A percentile compares a stretch with the other conserved stretches of the same genome.
These are phyloP conservation scores for Nothobranchius kuhntae DNA, from an alignment of 2,113 vertebrate species.

Conservation along the genomic window DNA sequence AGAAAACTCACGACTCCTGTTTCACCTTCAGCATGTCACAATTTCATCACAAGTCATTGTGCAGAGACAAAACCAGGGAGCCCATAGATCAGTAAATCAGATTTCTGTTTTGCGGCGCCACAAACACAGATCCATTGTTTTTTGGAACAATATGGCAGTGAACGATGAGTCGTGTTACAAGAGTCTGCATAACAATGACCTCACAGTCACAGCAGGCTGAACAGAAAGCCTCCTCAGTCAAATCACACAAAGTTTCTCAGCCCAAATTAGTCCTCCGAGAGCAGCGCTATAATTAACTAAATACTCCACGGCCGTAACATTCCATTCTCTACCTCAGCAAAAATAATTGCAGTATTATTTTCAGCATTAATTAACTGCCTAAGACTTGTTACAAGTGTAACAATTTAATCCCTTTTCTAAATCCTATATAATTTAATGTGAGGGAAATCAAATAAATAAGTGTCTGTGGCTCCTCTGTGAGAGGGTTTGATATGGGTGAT, in stretches of 20 bases:
- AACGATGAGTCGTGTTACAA: conserved; percentile 67
- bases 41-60: conserved; percentile 60
- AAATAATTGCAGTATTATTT: conserved; percentile 80
- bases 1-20: conserved; percentile 27
- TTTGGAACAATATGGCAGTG: conserved; percentile 62
- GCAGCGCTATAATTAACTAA: conserved; percentile 64
- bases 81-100: conserved; percentile 56
- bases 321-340: conserved; percentile 52
- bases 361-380: conserved; percentile 78
- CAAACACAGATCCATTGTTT: conserved; percentile 63
- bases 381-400: conserved; percentile 76
- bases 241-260: conserved; percentile 42
- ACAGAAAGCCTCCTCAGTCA: conserved; percentile 1
- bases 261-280: conserved; percentile 51
- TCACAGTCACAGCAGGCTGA: conserved; percentile 12
- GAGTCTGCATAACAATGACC: conserved; percentile 58
- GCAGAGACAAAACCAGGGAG: conserved; percentile 42
- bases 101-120: conserved; percentile 35
- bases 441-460: conserved; percentile 80
- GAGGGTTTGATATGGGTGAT: conserved; percentile 80
- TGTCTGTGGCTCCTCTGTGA: conserved; percentile 58
- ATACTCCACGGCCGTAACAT: conserved; percentile 55
- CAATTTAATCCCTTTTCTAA: conserved; percentile 78
- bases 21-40: conserved; percentile 39
- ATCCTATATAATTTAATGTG: conserved; percentile 81